Evolutionary conservation across 2,888 invertebrate species (phyloP), one percentile per base, ranked within the genome.

Genomic region (Andricus curvator): DNA sequence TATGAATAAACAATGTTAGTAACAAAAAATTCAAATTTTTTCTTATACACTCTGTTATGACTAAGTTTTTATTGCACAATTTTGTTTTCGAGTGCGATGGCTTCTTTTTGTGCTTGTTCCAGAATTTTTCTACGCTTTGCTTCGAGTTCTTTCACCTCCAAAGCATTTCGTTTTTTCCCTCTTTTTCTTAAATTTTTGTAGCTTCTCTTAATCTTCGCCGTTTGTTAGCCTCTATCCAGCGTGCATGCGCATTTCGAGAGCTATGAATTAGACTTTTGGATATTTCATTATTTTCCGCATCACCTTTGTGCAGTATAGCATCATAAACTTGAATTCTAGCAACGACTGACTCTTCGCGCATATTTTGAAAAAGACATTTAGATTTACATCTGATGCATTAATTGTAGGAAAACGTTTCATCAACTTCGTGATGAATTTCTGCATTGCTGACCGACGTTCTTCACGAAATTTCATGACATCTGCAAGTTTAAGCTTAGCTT

Each of bases 261-360:
- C 82, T 67, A 65, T 81, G 82, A 70, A 86, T 84, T 25, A 85
- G 60, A 64, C 22, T 62, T 82, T 84, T 85, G 22, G 79, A 80
- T 33, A 84, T 64, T 13, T 29, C 48, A 9, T 84, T 48, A 67
- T 84, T 80, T 65, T 78, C 78, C 5, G 85, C 44, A 29, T 83
- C 85, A 37, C 82, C 84, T 62, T 76, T 62, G 13, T 76, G 60
- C 37, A 56, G 56, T 11, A 86, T 78, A 65, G 80, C 83, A 81
- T 86, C 85, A 80, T 84, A 84, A 25, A 85, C 76, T 13, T 80
- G 77, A 67, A 84, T 76, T 67, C 81, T 80, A 25, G 81, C 84
- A 25, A 86, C 78, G 15, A 85, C 77, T 44, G 81, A 81, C 67
- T 70, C 41, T 41, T 13, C 41, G 41, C 13, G 41, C 11, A 13